Evolutionary conservation across 1,140 invertebrate species (phyloP).

Genomic region (Bilobella aurantiaca): DNA sequence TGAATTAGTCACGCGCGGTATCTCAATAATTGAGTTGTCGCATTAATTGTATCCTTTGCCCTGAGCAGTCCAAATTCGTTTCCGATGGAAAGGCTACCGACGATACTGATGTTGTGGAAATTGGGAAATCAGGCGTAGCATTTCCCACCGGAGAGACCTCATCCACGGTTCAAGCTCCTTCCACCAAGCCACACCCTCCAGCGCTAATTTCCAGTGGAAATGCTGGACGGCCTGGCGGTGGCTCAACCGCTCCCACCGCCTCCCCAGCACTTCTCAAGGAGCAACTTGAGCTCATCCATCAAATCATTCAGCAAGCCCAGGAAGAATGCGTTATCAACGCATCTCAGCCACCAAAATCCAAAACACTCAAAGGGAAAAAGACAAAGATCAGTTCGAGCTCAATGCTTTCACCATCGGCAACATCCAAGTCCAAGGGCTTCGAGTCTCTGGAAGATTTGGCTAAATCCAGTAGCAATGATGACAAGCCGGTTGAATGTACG

Average conservation of each 20-base stretch:
- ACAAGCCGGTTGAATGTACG: constrained; percentile 83
- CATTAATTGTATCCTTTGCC: background rate
- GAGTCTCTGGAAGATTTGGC: too few relatives aligned
- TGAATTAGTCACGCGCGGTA: constrained; percentile 2
- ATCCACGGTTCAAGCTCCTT: too few relatives aligned
- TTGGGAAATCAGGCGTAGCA: too few relatives aligned
- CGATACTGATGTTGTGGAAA: too few relatives aligned
- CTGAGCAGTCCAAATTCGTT: too few relatives aligned
- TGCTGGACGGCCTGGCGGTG: constrained; percentile 24
- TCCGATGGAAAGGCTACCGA: background rate
- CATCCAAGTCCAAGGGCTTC: constrained; percentile 10
- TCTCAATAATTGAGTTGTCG: background rate
- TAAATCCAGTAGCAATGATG: constrained; percentile 39
- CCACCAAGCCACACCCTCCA: background rate
- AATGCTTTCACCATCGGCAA: background rate
- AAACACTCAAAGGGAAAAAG: constrained; percentile 10
- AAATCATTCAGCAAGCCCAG: constrained; percentile 64
- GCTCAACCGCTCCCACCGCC: background rate
- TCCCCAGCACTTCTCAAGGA: constrained; percentile 59
- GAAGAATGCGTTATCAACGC: constrained; percentile 39
- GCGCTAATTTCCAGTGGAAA: constrained; percentile 11
- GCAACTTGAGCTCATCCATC: constrained; percentile 62
- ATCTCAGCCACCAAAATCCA: constrained; percentile 20
- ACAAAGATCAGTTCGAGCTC: background rate
- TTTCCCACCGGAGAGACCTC: too few relatives aligned